Conservation (phyloP, 2,888 invertebrate species). For the Rotaria macrura region DNA sequence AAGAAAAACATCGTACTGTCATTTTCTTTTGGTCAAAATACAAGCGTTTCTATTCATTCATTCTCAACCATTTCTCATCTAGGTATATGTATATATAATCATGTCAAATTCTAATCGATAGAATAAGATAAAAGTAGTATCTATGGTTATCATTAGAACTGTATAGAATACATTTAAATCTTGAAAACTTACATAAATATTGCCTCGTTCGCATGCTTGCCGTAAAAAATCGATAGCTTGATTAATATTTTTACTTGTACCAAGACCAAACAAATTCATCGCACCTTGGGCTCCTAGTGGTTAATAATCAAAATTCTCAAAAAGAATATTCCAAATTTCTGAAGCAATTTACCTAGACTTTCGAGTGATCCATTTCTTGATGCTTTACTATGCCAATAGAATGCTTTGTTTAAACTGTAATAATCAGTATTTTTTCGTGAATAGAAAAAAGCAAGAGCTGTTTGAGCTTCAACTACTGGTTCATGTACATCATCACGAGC, state of each 20-base stretch:
- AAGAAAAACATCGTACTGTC: no score
- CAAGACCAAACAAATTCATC: constrained; percentile 48
- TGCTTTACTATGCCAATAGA: constrained; percentile 50
- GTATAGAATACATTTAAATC: not conserved
- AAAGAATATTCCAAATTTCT: not conserved
- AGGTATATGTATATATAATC: no score
- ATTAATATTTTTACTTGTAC: constrained; percentile 40
- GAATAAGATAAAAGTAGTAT: no score
- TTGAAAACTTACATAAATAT: constrained; percentile 44
- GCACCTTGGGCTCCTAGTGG: constrained; percentile 47
- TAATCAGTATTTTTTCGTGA: constrained; percentile 37
- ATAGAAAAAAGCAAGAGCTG: constrained; percentile 47
- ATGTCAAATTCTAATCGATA: no score
- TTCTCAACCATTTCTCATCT: no score
- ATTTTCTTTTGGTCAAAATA: no score
- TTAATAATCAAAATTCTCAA: not conserved
- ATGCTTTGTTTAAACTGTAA: constrained; percentile 43
- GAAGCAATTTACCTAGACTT: constrained; percentile 45
- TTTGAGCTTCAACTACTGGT: constrained; percentile 46
- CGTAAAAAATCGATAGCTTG: constrained; percentile 45
- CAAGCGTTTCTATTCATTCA: no score
- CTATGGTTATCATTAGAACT: no score
- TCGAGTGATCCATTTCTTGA: constrained; percentile 49
- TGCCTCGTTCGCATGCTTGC: constrained; percentile 46
- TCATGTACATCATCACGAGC: constrained; percentile 48